Evolutionary conservation across 1,140 invertebrate species (phyloP).

Genomic region (Cepaea nemoralis): DNA sequence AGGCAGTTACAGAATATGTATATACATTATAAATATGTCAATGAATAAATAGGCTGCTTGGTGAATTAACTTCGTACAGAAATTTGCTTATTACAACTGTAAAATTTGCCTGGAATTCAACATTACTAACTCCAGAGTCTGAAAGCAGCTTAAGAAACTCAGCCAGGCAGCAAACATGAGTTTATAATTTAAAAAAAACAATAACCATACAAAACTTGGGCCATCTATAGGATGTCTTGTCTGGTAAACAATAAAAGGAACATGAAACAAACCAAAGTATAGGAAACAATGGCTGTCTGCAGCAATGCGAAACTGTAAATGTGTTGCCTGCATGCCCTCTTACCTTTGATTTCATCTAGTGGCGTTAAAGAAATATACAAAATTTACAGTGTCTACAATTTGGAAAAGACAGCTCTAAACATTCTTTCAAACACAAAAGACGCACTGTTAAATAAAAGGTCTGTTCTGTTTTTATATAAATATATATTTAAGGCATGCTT

Average conservation of each 20-base stretch:
- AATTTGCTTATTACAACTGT: background rate
- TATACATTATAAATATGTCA: background rate
- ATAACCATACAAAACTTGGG: background rate
- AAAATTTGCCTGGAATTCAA: background rate
- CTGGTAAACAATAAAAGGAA: background rate
- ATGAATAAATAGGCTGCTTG: background rate
- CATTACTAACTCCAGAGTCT: background rate
- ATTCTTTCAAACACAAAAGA: background rate
- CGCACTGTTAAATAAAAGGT: background rate
- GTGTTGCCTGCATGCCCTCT: conserved; percentile 30
- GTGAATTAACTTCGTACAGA: background rate
- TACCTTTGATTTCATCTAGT: conserved; percentile 38
- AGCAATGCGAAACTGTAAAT: conserved; percentile 19
- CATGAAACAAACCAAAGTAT: background rate
- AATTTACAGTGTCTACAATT: background rate
- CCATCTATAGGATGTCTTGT: conserved; percentile 1
- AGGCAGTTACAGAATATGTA: background rate
- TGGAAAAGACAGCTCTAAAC: background rate
- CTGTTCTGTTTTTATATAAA: background rate
- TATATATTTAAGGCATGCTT: background rate
- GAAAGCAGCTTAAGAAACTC: conserved; percentile 2
- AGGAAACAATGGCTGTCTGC: background rate
- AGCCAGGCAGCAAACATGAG: conserved; percentile 32
- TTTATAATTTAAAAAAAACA: background rate
- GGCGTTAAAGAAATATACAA: conserved; percentile 14